phyloP scores from a whole-genome alignment of 2,113 vertebrate genomes.

The Tretioscincus oriximinensis region DNA sequence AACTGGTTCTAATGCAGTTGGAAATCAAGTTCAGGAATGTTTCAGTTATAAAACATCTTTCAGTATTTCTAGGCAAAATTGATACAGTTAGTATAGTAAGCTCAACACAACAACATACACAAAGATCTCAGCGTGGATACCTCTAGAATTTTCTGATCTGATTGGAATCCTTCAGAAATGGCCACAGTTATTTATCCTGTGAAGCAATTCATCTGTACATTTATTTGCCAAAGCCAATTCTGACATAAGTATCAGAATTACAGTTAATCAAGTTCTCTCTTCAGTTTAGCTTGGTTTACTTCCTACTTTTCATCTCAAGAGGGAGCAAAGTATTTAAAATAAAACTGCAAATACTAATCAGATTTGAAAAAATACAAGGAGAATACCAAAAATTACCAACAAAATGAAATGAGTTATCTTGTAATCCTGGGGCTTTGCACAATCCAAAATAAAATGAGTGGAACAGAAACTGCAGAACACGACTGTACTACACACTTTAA shows the following conservation, averaged over 20 bases:
- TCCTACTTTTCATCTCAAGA: too few species aligned
- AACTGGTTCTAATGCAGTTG: background rate
- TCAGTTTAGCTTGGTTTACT: too few species aligned
- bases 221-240: conserved; percentile 19
- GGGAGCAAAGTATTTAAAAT: too few species aligned
- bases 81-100: background rate
- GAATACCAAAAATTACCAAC: too few species aligned
- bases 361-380: too few species aligned
- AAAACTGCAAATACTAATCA: too few species aligned
- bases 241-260: conserved; percentile 21
- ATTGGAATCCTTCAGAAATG: conserved; percentile 41
- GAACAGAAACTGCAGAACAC: too few species aligned
- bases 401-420: too few species aligned
- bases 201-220: conserved; percentile 41
- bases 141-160: conserved; percentile 59
- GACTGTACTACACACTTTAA: too few species aligned
- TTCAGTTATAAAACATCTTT: background rate
- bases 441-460: too few species aligned
- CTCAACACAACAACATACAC: conserved; percentile 11
- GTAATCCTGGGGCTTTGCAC: too few species aligned
- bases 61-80: background rate
- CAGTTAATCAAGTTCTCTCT: background rate
- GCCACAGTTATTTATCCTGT: conserved; percentile 39
- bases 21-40: background rate
- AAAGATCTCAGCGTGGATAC: conserved; percentile 52